Evolutionary conservation across 2,888 invertebrate genomes (phyloP).

Genomic region (Sphinx pinastri): DNA sequence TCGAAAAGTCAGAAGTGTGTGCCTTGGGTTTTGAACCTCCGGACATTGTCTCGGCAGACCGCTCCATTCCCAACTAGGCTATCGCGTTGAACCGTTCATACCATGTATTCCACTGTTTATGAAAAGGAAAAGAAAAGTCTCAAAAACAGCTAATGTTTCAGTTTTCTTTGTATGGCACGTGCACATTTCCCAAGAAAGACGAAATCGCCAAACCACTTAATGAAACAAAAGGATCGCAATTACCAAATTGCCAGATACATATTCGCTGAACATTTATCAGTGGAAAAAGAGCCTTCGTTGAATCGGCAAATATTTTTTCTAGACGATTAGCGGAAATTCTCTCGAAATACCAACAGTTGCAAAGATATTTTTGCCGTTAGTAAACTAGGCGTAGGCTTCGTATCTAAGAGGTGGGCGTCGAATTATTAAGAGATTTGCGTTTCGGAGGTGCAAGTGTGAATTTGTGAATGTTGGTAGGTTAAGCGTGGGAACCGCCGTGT

Average conservation of each 20-base stretch:
- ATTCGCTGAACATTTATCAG: conserved; percentile 76
- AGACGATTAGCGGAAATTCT: conserved; percentile 78
- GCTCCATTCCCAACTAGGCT: too few relatives aligned
- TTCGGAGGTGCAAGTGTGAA: conserved; percentile 34
- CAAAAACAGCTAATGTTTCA: conserved; percentile 35
- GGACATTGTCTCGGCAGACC: too few relatives aligned
- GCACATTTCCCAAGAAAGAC: conserved; percentile 48
- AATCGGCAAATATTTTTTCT: conserved; percentile 82
- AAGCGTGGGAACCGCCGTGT: conserved; percentile 76
- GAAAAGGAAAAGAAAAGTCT: not conserved
- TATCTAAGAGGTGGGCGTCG: not conserved
- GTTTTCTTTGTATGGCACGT: conserved; percentile 42
- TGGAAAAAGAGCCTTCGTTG: conserved; percentile 69
- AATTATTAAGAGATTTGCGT: not conserved
- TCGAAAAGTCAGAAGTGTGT: too few relatives aligned
- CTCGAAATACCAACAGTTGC: conserved; percentile 69
- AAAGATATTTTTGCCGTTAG: conserved; percentile 20
- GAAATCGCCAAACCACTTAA: conserved; percentile 57
- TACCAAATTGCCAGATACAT: conserved; percentile 71
- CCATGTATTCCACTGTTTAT: not conserved
- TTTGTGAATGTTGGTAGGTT: conserved; percentile 54
- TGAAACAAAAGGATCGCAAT: conserved; percentile 67
- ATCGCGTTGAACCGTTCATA: too few relatives aligned
- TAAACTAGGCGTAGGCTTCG: not conserved
- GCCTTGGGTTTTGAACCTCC: too few relatives aligned